Percentiles rank a stretch among this genome's conserved stretches.
These are phyloP conservation scores for Callospermophilus lateralis DNA, from an alignment of 2,113 vertebrate genomes.

Conservation along the genomic window DNA sequence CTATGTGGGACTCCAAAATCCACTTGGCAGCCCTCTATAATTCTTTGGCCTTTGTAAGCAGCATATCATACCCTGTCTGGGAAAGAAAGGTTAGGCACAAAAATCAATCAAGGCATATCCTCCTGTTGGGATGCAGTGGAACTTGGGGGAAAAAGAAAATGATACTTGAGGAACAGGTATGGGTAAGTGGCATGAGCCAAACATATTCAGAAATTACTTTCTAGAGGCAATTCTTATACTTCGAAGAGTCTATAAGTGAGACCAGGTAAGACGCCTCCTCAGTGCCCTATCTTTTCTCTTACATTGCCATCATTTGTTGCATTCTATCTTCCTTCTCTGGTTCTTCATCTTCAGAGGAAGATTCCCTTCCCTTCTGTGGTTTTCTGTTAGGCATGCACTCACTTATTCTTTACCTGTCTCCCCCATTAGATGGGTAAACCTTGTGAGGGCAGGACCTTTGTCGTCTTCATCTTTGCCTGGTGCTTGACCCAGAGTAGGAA, in stretches of 20 bases:
- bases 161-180: background rate
- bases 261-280: background rate
- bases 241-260: accelerated
- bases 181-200: background rate
- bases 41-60: background rate
- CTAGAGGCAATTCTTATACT: background rate
- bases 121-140: background rate
- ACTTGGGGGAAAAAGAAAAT: background rate
- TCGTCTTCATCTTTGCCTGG: background rate
- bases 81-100: background rate
- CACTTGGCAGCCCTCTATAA: background rate
- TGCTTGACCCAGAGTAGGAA: background rate
- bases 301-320: background rate
- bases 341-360: background rate
- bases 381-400: background rate
- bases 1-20: background rate
- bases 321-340: background rate
- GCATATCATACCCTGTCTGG: background rate
- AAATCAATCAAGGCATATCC: background rate
- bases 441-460: background rate
- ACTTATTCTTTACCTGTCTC: background rate
- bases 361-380: background rate
- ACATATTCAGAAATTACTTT: background rate
- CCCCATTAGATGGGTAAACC: background rate
- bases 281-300: too few relatives aligned